These are phyloP conservation scores for Allobates femoralis DNA, from an alignment of 2,797 vertebrate genomes.

Conservation along the genomic window DNA sequence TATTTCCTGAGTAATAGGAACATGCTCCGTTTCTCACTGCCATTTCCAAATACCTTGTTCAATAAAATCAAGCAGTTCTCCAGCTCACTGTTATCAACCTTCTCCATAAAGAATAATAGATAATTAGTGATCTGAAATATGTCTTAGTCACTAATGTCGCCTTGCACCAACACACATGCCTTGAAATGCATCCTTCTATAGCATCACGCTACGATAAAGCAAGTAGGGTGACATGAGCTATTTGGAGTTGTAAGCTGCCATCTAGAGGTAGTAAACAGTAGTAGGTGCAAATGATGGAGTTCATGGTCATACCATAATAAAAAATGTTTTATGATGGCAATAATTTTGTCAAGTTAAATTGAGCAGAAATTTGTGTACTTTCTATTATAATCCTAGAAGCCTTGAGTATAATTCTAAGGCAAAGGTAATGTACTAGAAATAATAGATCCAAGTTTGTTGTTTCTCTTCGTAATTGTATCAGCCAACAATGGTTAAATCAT, in stretches of 20 bases:
- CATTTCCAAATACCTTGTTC: background rate
- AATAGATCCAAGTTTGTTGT: background rate
- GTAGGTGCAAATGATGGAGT: background rate
- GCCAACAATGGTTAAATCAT: background rate
- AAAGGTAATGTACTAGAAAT: slow-evolving; percentile 28
- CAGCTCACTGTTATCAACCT: background rate
- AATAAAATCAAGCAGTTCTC: too few species aligned
- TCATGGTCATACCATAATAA: slow-evolving; percentile 28
- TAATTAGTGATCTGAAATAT: background rate
- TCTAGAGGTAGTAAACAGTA: slow-evolving; percentile 28
- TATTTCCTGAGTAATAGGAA: too few species aligned
- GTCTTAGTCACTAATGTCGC: background rate
- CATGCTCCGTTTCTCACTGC: too few species aligned
- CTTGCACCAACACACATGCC: too few species aligned
- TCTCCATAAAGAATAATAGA: background rate
- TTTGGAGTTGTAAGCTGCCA: slow-evolving; percentile 50
- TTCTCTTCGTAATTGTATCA: background rate
- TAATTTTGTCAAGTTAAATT: slow-evolving; percentile 58
- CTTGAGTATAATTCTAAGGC: slow-evolving; percentile 18
- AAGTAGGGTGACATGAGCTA: background rate
- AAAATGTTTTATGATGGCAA: slow-evolving; percentile 48
- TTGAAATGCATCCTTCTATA: background rate
- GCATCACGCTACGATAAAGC: background rate
- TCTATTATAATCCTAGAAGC: slow-evolving; percentile 31
- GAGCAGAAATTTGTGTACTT: slow-evolving; percentile 49